Conservation (phyloP, 1,140 invertebrate species). For the Portunus trituberculatus region DNA sequence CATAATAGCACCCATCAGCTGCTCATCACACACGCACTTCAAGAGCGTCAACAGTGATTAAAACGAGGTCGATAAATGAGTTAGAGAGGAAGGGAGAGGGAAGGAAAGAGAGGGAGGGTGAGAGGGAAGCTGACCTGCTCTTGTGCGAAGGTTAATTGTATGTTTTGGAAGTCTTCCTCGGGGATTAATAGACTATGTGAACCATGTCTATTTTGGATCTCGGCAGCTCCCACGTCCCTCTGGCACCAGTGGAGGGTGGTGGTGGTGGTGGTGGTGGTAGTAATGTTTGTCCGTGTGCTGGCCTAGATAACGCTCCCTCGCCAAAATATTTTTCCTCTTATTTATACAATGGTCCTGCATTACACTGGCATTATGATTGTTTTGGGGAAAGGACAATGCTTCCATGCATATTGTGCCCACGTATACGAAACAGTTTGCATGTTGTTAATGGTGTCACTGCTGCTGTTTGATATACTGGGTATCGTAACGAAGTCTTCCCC, state of each 20-base stretch:
- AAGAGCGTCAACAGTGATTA: conserved; percentile 13
- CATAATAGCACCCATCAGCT: neutral
- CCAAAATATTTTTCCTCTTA: too few relatives aligned
- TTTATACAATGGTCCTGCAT: too few relatives aligned
- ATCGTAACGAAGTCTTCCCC: too few relatives aligned
- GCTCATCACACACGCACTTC: neutral
- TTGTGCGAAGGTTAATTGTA: neutral
- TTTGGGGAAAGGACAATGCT: too few relatives aligned
- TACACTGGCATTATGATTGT: too few relatives aligned
- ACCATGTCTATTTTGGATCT: neutral
- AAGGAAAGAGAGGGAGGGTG: neutral
- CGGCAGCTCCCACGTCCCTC: neutral
- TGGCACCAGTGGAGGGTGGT: neutral
- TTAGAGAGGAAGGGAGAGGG: neutral
- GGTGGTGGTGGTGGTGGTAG: too few relatives aligned
- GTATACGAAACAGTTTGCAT: too few relatives aligned
- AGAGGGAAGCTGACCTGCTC: neutral
- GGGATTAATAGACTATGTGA: neutral
- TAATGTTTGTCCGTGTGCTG: too few relatives aligned
- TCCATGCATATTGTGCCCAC: too few relatives aligned
- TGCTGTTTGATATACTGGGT: too few relatives aligned
- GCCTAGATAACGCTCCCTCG: too few relatives aligned
- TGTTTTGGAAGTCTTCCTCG: neutral
- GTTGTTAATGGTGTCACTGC: too few relatives aligned
- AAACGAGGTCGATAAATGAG: neutral